Evolutionary conservation across 2,888 invertebrate species (phyloP), one percentile per base, ranked within the genome.

Genomic region (Cataglyphis altisquamis): DNA sequence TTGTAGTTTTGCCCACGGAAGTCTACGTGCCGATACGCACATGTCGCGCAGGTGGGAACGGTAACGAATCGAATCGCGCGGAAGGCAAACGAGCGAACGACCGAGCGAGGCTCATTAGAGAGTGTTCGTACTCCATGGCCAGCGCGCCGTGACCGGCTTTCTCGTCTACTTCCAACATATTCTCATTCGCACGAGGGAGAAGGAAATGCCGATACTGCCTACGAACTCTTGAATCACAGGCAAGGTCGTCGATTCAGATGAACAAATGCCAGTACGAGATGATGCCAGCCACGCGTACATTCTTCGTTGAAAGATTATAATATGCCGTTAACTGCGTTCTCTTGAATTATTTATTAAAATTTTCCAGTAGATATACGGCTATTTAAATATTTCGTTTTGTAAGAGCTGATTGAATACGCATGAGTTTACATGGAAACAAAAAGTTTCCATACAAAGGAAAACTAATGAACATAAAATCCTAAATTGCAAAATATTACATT

Each of bases 101-200:
- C 92, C 87, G 92, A 93, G 93, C 93, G 93, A 92, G 83, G 88
- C 94, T 94, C 94, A 92, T 94, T 94, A 94, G 94, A 94, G 94
- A 94, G 94, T 92, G 93, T 93, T 93, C 93, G 94, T 93, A 94
- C 94, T 94, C 93, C 94, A 94, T 94, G 94, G 94, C 91, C 94
- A 94, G 88, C 93, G 89, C 91, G 90, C 93, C 94, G 94, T 94
- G 94, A 94, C 94, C 94, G 94, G 94, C 94, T 94, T 94, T 94
- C 94, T 93, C 94, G 93, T 92, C 90, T 92, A 91, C 91, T 91
- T 89, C 91, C 90, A 90, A 88, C 93, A 92, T 93, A 77, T 78
- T 72, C 73, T 32, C 52, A 93, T 93, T 94, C 92, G 92, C 92
- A 91, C 88, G 86, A 77, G 84, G 62, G 89, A 89, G 86, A 92